These are phyloP conservation scores for Lepidurus couesii DNA, from an alignment of 1,140 invertebrate genomes.

Conservation along the genomic window DNA sequence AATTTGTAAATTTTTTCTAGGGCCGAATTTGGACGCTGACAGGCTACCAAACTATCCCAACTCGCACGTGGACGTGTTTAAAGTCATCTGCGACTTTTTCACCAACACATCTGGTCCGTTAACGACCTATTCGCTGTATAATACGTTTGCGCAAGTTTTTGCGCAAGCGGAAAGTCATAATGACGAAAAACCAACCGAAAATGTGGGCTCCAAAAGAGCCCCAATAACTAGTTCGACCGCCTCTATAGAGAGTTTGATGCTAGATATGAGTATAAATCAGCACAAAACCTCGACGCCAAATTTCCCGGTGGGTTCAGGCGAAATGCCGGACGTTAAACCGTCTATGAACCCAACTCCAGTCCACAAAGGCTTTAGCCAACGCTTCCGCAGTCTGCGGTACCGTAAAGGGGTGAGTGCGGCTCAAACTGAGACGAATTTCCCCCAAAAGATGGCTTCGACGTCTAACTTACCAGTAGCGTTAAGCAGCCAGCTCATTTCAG, in stretches of 20 bases:
- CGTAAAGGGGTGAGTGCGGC: neutral
- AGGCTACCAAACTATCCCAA: slow-evolving; percentile 49
- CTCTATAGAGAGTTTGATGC: slow-evolving; percentile 46
- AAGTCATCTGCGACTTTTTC: slow-evolving; percentile 51
- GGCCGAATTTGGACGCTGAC: slow-evolving; percentile 45
- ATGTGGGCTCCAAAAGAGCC: neutral
- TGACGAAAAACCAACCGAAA: slow-evolving; percentile 24
- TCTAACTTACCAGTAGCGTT: neutral
- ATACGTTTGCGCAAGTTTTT: slow-evolving; percentile 45
- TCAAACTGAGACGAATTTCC: neutral
- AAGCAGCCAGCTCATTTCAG: neutral
- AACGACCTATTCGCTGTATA: slow-evolving; percentile 47
- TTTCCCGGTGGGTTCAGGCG: slow-evolving; percentile 22
- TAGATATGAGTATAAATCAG: slow-evolving; percentile 39
- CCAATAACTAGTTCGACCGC: slow-evolving; percentile 33
- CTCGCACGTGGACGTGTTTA: slow-evolving; percentile 52
- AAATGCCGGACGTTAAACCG: neutral
- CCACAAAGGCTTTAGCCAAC: neutral
- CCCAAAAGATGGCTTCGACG: neutral
- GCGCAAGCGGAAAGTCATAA: slow-evolving; percentile 37
- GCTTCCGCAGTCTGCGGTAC: neutral
- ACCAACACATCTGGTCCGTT: slow-evolving; percentile 45
- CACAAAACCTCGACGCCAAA: slow-evolving; percentile 35
- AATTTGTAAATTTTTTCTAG: slow-evolving; percentile 40
- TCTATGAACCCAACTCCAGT: neutral